A percentile compares a stretch with the other conserved stretches of the same genome.
Conservation (phyloP, 2,113 vertebrate genomes). For the Gila orcuttii region DNA sequence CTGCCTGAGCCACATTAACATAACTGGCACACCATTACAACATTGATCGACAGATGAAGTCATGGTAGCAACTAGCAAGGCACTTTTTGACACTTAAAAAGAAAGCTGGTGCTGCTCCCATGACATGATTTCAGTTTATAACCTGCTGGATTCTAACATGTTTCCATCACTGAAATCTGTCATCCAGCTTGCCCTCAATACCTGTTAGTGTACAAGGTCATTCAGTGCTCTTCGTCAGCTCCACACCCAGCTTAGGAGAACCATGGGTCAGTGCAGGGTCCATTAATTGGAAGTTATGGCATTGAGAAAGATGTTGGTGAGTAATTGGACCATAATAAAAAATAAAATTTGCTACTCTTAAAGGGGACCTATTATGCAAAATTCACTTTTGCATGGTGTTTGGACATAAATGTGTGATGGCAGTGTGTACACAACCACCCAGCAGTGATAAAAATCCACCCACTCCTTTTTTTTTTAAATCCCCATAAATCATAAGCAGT, state of each 20-base stretch:
- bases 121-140: constrained; percentile 44
- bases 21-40: constrained; percentile 31
- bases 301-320: constrained; percentile 26
- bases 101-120: constrained; percentile 43
- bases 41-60: constrained; percentile 43
- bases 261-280: constrained; percentile 40
- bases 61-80: no score
- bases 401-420: no score
- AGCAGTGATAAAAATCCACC: no score
- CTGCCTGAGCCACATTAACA: constrained; percentile 41
- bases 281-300: constrained; percentile 44
- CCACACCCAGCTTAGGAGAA: constrained; percentile 10
- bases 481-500: no score
- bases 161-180: constrained; percentile 28
- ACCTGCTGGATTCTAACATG: constrained; percentile 40
- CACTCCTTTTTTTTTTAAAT: no score
- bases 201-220: constrained; percentile 41
- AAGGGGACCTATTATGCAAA: no score
- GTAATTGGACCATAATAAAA: constrained; percentile 3
- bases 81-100: constrained; percentile 15
- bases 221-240: background rate
- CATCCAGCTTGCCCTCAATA: constrained; percentile 42
- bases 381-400: no score
- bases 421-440: no score
- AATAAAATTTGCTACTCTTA: no score